Evolutionary conservation across 2,113 vertebrate genomes (phyloP), one percentile per base, ranked within the genome.

Genomic region (Entomyzon cyanotis): DNA sequence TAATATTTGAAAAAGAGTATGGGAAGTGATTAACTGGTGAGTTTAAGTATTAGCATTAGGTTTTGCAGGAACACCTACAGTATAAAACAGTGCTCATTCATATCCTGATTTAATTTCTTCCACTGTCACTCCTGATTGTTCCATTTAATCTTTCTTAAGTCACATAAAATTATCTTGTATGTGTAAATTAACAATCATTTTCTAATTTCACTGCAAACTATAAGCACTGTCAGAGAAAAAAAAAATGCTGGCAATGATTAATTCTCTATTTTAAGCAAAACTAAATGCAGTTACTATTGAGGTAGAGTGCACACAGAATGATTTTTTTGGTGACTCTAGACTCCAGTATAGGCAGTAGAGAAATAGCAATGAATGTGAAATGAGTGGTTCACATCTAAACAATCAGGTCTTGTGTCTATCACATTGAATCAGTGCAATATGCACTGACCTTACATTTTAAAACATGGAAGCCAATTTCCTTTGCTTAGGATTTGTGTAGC

Each of bases 81-180:
- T 92, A 97, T 92, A 97, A 97, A 96, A 96, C 71, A 97, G 76
- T 11, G 25, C 93, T 98, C 95, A 97, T 98, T 98, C 97, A 98
- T 97, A 98, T 95, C 95, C 96, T 98, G 97, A 98, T 97, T 97
- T 98, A 98, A 97, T 98, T 97, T 97, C 89, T 97, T 97, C 64
- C 82, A 94, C 94, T 97, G 97, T 95, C 95, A 93, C 87, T 97
- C 93, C 87, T 92, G 86, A 96, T 79, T 96, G 70, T 97, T 92
- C 89, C 92, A 95, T 97, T 98, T 97, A 97, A 98, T 97, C 95
- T 97, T 97, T 96, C 83, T 95, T 96, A 97, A 96, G 89, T 96
- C 92, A 90, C 71, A 94, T 75, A 84, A 87, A 96, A 94, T 97
- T 96, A 97, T 96, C 95, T 96, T 96, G 82, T 96, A 89, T 92